A percentile compares a stretch with the other conserved stretches of the same genome.
phyloP scores from a whole-genome alignment of 2,797 vertebrate genomes.

The Siniperca obscura region DNA sequence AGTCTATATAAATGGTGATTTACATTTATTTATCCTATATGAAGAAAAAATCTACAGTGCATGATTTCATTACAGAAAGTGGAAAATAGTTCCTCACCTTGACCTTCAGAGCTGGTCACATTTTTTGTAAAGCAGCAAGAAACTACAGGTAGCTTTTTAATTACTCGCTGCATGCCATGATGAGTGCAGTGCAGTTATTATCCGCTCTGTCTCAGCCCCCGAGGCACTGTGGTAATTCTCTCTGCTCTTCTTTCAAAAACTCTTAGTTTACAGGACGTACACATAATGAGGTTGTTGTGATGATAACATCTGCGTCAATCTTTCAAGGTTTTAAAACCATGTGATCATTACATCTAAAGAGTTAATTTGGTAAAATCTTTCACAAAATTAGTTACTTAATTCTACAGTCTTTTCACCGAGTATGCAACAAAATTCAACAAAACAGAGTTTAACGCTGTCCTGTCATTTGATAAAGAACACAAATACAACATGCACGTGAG shows the following conservation, averaged over 20 bases:
- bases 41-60: background rate
- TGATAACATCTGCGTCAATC: conserved; percentile 51
- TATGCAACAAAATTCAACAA: background rate
- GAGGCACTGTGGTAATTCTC: conserved; percentile 79
- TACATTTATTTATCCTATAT: background rate
- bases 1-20: background rate
- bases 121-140: conserved; percentile 79
- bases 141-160: conserved; percentile 79
- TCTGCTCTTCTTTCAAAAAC: conserved; percentile 72
- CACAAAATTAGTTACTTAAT: too few relatives aligned
- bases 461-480: background rate
- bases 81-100: conserved; percentile 21
- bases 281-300: conserved; percentile 59
- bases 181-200: conserved; percentile 79
- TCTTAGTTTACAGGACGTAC: conserved; percentile 55
- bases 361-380: background rate
- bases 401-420: background rate
- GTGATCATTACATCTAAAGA: background rate
- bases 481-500: background rate
- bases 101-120: conserved; percentile 54
- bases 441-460: background rate
- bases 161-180: conserved; percentile 76
- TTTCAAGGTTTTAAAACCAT: background rate
- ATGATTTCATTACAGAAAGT: background rate
- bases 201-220: conserved; percentile 68